phyloP scores from a whole-genome alignment of 1,140 invertebrate genomes.

The Diabrotica virgifera region DNA sequence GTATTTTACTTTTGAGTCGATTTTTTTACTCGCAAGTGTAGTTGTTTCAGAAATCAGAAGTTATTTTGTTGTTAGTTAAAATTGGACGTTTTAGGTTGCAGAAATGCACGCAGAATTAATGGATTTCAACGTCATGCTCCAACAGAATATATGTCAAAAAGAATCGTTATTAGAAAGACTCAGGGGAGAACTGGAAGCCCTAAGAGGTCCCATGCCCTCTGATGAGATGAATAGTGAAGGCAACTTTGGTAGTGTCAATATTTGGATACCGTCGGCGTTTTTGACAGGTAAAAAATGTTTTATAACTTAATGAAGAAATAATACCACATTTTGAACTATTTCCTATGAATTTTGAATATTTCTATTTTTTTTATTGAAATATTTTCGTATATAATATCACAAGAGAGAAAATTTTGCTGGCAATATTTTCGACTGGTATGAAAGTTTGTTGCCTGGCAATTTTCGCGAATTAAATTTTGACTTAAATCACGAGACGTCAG shows the following conservation, averaged over 20 bases:
- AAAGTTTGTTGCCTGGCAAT: too few relatives aligned
- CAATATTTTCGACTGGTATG: too few relatives aligned
- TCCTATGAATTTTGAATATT: neutral
- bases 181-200: constrained; percentile 64
- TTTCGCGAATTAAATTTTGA: too few relatives aligned
- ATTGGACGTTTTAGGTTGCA: constrained; percentile 63
- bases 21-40: too few relatives aligned
- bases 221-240: constrained; percentile 50
- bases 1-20: too few relatives aligned
- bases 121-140: constrained; percentile 80
- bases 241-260: constrained; percentile 60
- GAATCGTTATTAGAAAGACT: constrained; percentile 65
- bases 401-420: too few relatives aligned
- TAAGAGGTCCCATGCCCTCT: constrained; percentile 63
- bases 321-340: neutral
- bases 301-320: too few relatives aligned
- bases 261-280: constrained; percentile 89
- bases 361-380: too few relatives aligned
- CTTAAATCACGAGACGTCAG: too few relatives aligned
- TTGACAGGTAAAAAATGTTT: constrained; percentile 60
- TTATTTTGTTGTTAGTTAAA: too few relatives aligned
- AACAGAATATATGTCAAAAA: constrained; percentile 54
- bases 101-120: constrained; percentile 96
- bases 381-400: too few relatives aligned
- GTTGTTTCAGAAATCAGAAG: too few relatives aligned